These are phyloP conservation scores for Lytechinus pictus DNA, from an alignment of 35 echinoderm and acorn worm genomes.

Conservation along the genomic window DNA sequence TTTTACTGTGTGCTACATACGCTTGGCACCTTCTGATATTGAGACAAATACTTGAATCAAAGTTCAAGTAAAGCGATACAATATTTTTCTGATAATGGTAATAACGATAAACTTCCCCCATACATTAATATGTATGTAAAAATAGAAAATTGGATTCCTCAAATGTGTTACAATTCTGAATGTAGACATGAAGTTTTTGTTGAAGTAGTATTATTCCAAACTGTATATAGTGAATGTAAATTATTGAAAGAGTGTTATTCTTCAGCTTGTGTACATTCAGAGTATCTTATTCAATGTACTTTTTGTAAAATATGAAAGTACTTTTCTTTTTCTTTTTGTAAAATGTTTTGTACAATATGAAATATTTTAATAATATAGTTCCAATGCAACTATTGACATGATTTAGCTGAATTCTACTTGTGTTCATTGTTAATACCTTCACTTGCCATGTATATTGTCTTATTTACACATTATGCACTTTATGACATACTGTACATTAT, in stretches of 20 bases:
- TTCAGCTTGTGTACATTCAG: background rate
- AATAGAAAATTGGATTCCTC: background rate
- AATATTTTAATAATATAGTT: conserved; percentile 8
- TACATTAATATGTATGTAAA: background rate
- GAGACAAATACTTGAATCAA: background rate
- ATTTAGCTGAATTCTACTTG: background rate
- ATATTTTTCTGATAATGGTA: background rate
- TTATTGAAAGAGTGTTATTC: background rate
- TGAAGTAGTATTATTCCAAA: background rate
- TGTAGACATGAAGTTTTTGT: background rate
- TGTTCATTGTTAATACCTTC: too few relatives aligned
- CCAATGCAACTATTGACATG: background rate
- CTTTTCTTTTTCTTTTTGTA: background rate
- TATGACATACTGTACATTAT: too few relatives aligned
- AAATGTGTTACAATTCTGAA: background rate
- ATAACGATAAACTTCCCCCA: background rate
- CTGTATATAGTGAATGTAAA: conserved; percentile 5
- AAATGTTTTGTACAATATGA: conserved; percentile 19
- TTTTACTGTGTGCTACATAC: background rate
- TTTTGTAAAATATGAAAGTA: conserved; percentile 1
- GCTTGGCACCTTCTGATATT: background rate
- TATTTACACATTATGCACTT: too few relatives aligned
- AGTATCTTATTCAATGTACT: background rate
- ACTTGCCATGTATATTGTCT: too few relatives aligned
- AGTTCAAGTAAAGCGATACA: background rate